Base-by-base conservation (phyloP, 2,888 invertebrate genomes). In the Polydrusus cervinus region DNA sequence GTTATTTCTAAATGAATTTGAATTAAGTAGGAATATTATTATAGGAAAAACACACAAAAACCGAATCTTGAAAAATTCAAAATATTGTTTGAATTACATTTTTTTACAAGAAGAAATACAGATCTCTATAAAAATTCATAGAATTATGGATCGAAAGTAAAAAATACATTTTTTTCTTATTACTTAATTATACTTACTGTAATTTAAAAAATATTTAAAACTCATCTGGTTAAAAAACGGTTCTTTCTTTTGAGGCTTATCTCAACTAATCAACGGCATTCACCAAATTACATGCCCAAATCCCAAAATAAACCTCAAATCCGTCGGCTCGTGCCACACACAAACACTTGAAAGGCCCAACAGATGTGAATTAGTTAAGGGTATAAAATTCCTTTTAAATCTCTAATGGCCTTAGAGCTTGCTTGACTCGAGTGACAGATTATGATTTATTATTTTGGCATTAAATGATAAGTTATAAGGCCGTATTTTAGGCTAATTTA, bases 331-430 rank as follows among this genome's bases (percentile, higher is more conserved):
- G 65, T 65, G 55, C 67, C 67, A 53, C 67, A 67, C 55, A 68
- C 55, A 68, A 57, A 34, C 57, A 57, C 68, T 67, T 40, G 68
- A 65, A 49, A 49, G 40, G 40, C 38, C 68, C 11, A 68, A 68
- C 68, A 68, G 68, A 68, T 68, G 68, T 45, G 68, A 55, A 68
- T 68, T 68, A 68, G 68, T 68, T 68, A 57, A 55, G 68, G 68
- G 68, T 45, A 68, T 68, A 57, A 68, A 55, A 68, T 68, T 57
- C 68, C 67, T 45, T 68, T 68, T 68, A 57, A 68, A 68, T 57
- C 57, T 51, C 25, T 68, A 68, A 68, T 68, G 57, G 68, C 55
- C 57, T 47, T 43, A 57, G 16, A 55, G n/a, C 68, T 43, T 30
- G n/a, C 68, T 43, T 47, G 57, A 25, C 68, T 53, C 30, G 57